Conservation (phyloP, 2,113 vertebrate genomes). For the Salminus brasiliensis region DNA sequence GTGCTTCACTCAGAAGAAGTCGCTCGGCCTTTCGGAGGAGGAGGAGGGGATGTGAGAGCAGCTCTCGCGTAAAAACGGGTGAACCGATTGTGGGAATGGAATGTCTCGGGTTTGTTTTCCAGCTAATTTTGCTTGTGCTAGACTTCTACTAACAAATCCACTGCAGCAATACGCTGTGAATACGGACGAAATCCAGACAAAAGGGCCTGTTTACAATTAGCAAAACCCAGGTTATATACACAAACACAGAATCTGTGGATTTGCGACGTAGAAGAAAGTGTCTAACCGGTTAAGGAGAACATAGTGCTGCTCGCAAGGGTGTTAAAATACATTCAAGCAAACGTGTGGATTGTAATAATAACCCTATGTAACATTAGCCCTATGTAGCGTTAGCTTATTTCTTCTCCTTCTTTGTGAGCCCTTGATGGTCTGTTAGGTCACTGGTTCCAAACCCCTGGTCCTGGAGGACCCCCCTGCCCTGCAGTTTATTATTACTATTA, state of each 20-base stretch:
- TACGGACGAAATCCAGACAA: neutral
- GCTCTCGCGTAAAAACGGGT: neutral
- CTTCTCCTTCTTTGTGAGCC: neutral
- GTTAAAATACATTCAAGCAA: conserved; percentile 26
- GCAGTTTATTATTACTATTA: no score
- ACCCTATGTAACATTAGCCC: conserved; percentile 10
- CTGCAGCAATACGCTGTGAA: neutral
- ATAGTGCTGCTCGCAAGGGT: conserved; percentile 3
- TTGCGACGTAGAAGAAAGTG: neutral
- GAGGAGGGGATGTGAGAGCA: neutral
- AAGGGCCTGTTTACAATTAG: neutral
- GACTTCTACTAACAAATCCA: neutral
- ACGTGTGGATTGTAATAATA: neutral
- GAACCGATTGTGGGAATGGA: conserved; percentile 28
- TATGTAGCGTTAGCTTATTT: conserved; percentile 7
- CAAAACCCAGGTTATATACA: neutral
- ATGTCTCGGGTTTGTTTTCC: conserved; percentile 33
- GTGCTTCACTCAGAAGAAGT: neutral
- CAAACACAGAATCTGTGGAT: neutral
- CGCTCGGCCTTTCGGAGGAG: neutral
- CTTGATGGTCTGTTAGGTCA: conserved; percentile 12
- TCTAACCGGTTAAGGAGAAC: neutral
- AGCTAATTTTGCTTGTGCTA: neutral
- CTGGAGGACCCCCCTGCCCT: no score
- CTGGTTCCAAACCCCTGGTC: no score